Evolutionary conservation across 2,888 invertebrate genomes (phyloP).

Genomic region (Phengaris alcon): DNA sequence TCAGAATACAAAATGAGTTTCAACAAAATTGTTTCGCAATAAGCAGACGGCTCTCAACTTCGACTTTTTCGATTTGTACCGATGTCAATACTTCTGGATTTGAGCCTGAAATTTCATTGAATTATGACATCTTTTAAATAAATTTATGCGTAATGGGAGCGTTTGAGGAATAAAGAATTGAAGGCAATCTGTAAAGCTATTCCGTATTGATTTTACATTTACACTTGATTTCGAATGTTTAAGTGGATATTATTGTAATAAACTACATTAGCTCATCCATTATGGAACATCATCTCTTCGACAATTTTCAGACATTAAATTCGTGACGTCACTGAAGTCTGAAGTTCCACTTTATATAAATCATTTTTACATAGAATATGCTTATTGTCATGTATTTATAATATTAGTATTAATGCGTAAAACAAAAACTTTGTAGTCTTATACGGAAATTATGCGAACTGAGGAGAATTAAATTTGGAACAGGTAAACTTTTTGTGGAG

Average conservation of each 20-base stretch:
- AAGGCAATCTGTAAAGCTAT: background rate
- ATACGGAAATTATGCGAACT: too few species aligned
- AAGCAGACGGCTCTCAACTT: conserved; percentile 34
- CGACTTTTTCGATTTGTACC: conserved; percentile 19
- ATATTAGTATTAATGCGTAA: too few species aligned
- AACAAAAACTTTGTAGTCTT: too few species aligned
- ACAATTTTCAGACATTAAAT: too few species aligned
- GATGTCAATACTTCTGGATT: conserved; percentile 21
- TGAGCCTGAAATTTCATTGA: conserved; percentile 14
- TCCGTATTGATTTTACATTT: conserved; percentile 5
- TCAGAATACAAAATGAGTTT: conserved; percentile 48
- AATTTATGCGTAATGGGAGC: conserved; percentile 14
- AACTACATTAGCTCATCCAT: too few species aligned
- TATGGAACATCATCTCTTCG: background rate
- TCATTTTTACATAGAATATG: too few species aligned
- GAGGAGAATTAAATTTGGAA: too few species aligned
- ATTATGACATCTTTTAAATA: conserved; percentile 19
- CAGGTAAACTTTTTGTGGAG: too few species aligned
- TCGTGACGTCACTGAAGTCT: too few species aligned
- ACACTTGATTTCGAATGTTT: background rate
- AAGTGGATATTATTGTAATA: background rate
- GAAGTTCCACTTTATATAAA: too few species aligned
- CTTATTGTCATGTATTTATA: too few species aligned
- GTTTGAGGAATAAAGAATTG: conserved; percentile 4
- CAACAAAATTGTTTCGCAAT: conserved; percentile 49